These are phyloP conservation scores for Ectemnius continuus DNA, from an alignment of 2,888 invertebrate species.

Conservation along the genomic window DNA sequence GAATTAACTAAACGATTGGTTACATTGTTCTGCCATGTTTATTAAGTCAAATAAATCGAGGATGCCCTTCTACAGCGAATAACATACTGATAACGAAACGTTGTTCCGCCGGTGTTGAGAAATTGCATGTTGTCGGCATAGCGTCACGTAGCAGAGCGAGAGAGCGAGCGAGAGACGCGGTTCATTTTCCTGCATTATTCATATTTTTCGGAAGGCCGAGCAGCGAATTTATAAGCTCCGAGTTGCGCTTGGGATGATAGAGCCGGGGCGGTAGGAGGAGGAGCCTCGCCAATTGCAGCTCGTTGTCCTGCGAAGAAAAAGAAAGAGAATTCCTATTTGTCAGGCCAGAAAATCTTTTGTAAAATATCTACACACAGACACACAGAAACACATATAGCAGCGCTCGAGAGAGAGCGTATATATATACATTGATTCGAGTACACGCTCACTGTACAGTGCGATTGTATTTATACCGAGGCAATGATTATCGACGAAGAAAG, in stretches of 20 bases:
- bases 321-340: too few relatives aligned
- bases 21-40: not conserved
- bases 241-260: conserved; percentile 82
- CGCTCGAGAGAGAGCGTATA: too few relatives aligned
- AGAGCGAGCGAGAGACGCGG: not conserved
- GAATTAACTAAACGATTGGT: too few relatives aligned
- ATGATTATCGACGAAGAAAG: not conserved
- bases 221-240: conserved; percentile 87
- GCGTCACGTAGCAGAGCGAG: not conserved
- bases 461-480: conserved; percentile 1
- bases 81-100: not conserved
- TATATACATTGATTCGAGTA: too few relatives aligned
- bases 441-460: not conserved
- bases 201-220: conserved; percentile 87
- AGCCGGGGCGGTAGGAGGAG: conserved; percentile 65
- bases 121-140: not conserved
- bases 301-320: conserved; percentile 65
- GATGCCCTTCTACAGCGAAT: not conserved
- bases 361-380: too few relatives aligned
- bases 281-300: conserved; percentile 67
- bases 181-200: conserved; percentile 84
- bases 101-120: not conserved
- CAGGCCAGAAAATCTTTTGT: too few relatives aligned
- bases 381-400: too few relatives aligned
- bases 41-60: not conserved